Percentiles rank a stretch among this genome's conserved stretches.
Evolutionary conservation across 2,797 vertebrate species (phyloP).

Genomic region (Falco naumanni): DNA sequence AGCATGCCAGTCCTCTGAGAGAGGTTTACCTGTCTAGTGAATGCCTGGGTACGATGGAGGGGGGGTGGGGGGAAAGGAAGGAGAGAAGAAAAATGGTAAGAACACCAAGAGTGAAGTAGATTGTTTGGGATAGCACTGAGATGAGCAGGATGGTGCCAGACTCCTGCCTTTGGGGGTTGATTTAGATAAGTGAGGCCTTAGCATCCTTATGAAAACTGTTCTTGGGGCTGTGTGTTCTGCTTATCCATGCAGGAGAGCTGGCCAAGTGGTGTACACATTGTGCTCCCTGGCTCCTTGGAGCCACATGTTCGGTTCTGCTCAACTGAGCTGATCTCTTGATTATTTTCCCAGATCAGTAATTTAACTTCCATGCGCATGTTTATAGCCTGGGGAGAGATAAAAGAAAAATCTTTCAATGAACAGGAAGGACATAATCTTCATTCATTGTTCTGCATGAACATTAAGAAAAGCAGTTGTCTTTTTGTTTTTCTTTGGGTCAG

Average conservation of each 20-base stretch:
- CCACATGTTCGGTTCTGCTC: background rate
- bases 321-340: background rate
- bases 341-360: conserved; percentile 44
- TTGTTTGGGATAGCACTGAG: background rate
- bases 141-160: background rate
- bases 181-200: background rate
- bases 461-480: background rate
- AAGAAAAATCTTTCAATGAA: background rate
- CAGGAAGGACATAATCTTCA: background rate
- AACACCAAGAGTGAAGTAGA: background rate
- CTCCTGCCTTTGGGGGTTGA: background rate
- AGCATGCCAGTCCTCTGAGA: background rate
- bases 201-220: background rate
- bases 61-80: background rate
- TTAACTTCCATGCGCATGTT: conserved; percentile 1
- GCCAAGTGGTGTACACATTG: background rate
- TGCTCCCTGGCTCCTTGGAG: background rate
- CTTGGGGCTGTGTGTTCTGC: background rate
- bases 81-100: background rate
- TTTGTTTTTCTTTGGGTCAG: background rate
- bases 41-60: background rate
- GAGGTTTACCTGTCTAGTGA: background rate
- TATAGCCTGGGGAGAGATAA: background rate
- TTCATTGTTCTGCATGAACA: background rate
- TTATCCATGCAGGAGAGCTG: background rate